Evolutionary conservation across 2,797 vertebrate species (phyloP), one percentile per base, ranked within the genome.

Genomic region (Fistularia commersonii): DNA sequence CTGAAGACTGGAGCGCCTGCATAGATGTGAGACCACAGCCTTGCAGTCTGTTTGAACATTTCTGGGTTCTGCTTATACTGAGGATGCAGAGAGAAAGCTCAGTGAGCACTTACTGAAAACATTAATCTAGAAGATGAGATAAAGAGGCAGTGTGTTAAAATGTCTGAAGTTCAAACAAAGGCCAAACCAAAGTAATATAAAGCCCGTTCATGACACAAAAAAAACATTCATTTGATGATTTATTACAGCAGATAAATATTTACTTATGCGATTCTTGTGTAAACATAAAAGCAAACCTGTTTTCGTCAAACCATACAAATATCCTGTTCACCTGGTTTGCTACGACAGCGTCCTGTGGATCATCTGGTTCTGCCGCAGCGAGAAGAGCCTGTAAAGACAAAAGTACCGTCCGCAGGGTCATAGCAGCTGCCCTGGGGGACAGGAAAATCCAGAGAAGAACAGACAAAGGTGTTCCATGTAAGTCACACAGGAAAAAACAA

Each of bases 291-390:
- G 39, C 11, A 12, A 41, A 41, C 39, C 6, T 42, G n/a, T 14
- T 8, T 8, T 8, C 15, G 9, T 23, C 36, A 59, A 34, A 12
- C 8, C 3, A 46, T 5, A 4, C 31, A 41, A 8, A 23, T 23
- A 23, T 23, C 23, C 23, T 23, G 40, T 49, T 50, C 81, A 98
- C 97, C 93, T 99, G 97, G 83, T 99, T 96, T 79, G 97, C 96
- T 88, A 99, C 97, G 66, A 99, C 96, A 47, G 97, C 97, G 44
- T 99, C 97, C 77, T 99, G 97, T 49, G 97, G 97, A 65, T 99
- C 97, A 60, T 99, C 97, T 56, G 97, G 96, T 77, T 99, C 97
- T 72, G 97, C 96, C 57, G 97, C 97, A 66, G 97, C 97, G 52
- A 99, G 87, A 41, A 99, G 89, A 2, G 96, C 97, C 90, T 99